Percentiles rank a stretch among this genome's conserved stretches.
These are phyloP conservation scores for Apis mellifera DNA, from an alignment of 1,140 invertebrate genomes.

Conservation along the genomic window Amel_HAv3.1 CM009935.2:6744001-6744500, in stretches of 20 bases:
- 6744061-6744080: no score
- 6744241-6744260: neutral
- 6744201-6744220: neutral
- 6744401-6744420: neutral
- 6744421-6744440: neutral
- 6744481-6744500: constrained; percentile 1
- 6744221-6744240: no score
- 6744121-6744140: no score
- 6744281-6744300: neutral
- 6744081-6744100: no score
- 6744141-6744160: neutral
- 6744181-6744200: neutral
- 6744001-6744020: no score
- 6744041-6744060: no score
- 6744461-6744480: neutral
- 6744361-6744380: neutral
- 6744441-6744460: neutral
- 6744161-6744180: neutral
- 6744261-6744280: neutral
- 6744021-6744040: no score
- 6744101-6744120: no score
- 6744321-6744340: no score
- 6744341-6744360: neutral
- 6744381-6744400: no score
- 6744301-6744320: neutral